These are phyloP conservation scores for Acanthochromis polyacanthus DNA, from an alignment of 2,113 vertebrate genomes.

Conservation along the genomic window DNA sequence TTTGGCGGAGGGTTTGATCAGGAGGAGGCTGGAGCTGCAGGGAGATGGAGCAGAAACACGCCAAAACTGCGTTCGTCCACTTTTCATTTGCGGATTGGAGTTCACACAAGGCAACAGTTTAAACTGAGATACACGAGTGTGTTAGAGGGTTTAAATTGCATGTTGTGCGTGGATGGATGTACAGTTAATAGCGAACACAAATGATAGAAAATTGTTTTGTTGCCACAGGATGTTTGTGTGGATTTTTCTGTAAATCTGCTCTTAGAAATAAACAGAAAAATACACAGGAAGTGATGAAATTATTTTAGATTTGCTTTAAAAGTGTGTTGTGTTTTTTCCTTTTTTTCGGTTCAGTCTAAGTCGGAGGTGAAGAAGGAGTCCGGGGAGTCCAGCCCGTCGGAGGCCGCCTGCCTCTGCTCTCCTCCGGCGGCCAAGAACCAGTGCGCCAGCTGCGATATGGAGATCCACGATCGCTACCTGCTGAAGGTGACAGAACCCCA, in stretches of 20 bases:
- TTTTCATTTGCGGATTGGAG: background rate
- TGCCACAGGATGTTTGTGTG: background rate
- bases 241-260: too few species aligned
- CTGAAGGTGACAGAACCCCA: constrained; percentile 69
- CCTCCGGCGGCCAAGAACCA: constrained; percentile 69
- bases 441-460: constrained; percentile 81
- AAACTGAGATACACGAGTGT: background rate
- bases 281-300: background rate
- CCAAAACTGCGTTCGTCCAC: background rate
- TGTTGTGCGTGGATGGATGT: too few species aligned
- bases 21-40: background rate
- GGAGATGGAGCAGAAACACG: background rate
- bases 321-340: background rate
- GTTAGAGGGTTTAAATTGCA: background rate
- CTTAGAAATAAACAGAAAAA: too few species aligned
- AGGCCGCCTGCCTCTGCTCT: constrained; percentile 74
- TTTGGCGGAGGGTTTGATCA: constrained; percentile 13
- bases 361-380: constrained; percentile 81
- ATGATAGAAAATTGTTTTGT: background rate
- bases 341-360: constrained; percentile 62
- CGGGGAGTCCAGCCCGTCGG: constrained; percentile 65
- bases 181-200: background rate
- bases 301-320: background rate
- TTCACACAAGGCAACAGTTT: background rate
- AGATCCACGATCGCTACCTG: constrained; percentile 80